phyloP scores from a whole-genome alignment of 2,797 vertebrate species.

The Zalophus californianus region DNA sequence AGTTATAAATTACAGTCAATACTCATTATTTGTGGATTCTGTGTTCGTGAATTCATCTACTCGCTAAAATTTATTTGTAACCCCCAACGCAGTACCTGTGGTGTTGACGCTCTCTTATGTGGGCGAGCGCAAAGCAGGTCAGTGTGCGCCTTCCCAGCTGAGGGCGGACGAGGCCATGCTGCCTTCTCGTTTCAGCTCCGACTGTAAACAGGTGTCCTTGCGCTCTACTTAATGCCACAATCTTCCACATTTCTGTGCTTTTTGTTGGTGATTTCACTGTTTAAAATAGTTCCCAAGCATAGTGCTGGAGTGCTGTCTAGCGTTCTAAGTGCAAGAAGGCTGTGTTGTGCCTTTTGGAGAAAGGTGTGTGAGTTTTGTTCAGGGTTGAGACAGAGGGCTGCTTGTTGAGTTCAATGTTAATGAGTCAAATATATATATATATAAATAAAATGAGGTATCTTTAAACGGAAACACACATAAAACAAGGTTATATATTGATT shows the following conservation, averaged over 20 bases:
- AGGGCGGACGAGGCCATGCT: not conserved
- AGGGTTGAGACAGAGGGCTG: not conserved
- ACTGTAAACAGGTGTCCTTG: not conserved
- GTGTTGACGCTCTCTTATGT: not conserved
- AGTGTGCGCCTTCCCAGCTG: not conserved
- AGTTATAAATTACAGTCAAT: not conserved
- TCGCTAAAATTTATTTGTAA: not conserved
- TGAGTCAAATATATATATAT: not conserved
- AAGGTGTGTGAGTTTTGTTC: not conserved
- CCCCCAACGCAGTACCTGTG: not conserved
- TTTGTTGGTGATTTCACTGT: not conserved
- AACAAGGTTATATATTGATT: not conserved
- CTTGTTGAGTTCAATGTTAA: not conserved
- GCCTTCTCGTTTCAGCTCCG: not conserved
- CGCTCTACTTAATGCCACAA: not conserved
- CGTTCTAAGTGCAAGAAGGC: not conserved
- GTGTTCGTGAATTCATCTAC: not conserved
- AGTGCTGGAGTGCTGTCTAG: not conserved
- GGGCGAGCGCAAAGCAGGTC: not conserved
- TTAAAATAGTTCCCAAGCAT: not conserved
- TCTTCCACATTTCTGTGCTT: not conserved
- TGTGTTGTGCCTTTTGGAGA: not conserved
- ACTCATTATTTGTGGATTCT: not conserved
- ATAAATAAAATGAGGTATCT: not conserved
- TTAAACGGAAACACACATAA: slow-evolving; percentile 38